Evolutionary conservation across 2,797 vertebrate species (phyloP).

Genomic region (Malacoctenus gilli): DNA sequence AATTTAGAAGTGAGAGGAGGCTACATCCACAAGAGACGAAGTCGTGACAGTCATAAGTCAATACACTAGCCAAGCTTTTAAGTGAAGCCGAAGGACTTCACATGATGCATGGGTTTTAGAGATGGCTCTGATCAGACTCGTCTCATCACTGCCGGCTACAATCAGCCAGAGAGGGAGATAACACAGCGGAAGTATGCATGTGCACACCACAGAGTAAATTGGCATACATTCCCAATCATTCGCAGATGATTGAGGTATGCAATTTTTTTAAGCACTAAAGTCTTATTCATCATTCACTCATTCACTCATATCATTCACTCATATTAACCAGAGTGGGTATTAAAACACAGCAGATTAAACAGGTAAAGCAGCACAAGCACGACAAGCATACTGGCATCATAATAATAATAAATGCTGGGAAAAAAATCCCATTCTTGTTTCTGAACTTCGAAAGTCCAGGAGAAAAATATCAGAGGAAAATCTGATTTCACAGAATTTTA

Average conservation of each 20-base stretch:
- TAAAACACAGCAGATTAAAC: background rate
- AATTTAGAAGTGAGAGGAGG: too few species aligned
- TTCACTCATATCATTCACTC: too few species aligned
- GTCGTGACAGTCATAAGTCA: conserved; percentile 60
- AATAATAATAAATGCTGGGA: too few species aligned
- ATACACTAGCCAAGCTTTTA: conserved; percentile 60
- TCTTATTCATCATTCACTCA: background rate
- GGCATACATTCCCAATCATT: background rate
- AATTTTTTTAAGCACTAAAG: too few species aligned
- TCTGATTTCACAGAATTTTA: too few species aligned
- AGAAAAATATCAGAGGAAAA: too few species aligned
- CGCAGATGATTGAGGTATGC: background rate
- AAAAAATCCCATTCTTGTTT: too few species aligned
- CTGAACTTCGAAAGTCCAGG: background rate
- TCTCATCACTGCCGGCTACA: conserved; percentile 31
- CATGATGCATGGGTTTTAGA: conserved; percentile 42
- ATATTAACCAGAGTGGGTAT: background rate
- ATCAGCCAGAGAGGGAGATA: conserved; percentile 30
- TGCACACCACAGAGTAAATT: conserved; percentile 16
- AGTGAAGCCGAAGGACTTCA: conserved; percentile 53
- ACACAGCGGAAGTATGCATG: conserved; percentile 43
- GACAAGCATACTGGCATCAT: background rate
- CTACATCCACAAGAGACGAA: conserved; percentile 37
- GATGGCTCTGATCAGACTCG: conserved; percentile 16
- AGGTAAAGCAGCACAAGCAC: background rate